Percentiles rank a stretch among this genome's conserved stretches.
Evolutionary conservation across 1,140 invertebrate genomes (phyloP).

Genomic region (Diuraphis noxia): DNA sequence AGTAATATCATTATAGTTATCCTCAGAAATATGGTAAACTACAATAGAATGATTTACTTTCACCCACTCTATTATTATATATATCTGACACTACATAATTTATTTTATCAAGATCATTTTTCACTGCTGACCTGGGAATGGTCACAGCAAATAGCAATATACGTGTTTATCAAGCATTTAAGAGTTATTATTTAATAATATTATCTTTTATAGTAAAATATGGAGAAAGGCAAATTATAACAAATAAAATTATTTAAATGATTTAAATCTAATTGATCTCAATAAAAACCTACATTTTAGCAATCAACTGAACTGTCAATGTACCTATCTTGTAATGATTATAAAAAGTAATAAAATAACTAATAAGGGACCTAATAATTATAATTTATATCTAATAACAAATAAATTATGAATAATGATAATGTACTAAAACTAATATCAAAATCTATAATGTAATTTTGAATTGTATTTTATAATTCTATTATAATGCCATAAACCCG

Average conservation of each 20-base stretch:
- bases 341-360: neutral
- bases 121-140: neutral
- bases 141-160: too few relatives aligned
- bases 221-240: neutral
- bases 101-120: neutral
- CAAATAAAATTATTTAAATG: neutral
- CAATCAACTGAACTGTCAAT: neutral
- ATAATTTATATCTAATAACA: neutral
- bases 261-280: neutral
- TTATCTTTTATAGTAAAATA: neutral
- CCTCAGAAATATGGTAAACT: neutral
- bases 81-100: neutral
- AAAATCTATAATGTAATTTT: neutral
- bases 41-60: slow-evolving; percentile 3
- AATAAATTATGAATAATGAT: neutral
- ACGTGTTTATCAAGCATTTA: neutral
- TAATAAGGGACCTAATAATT: too few relatives aligned
- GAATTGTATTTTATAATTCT: neutral
- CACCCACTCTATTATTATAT: neutral
- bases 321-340: neutral
- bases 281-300: neutral
- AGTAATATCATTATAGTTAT: neutral
- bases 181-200: neutral
- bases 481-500: neutral
- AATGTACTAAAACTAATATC: neutral